Base-by-base conservation (phyloP, 2,113 vertebrate species). In the Corythoichthys intestinalis region DNA sequence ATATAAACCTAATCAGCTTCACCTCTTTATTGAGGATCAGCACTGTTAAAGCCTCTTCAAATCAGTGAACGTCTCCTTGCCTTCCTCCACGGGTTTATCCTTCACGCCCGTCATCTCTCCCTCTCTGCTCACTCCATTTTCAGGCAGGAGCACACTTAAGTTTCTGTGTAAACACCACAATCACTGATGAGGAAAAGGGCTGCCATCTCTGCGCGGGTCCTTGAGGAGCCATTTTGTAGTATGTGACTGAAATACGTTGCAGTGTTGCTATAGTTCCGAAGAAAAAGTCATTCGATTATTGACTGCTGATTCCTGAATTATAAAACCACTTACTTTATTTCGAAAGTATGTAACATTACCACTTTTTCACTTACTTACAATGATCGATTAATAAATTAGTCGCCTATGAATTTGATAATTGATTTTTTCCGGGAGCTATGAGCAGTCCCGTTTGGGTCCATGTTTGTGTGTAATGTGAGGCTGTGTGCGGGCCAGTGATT, bases 81-180 rank as follows among this genome's bases (percentile, higher is more conserved):
- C 53, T 73, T 64, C 69, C 47, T 71, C 67, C 69, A 64, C 73
- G 83, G 73, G 20, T 69, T 79, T 69, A 37, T 54, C 62, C n/a
- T 49, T 37, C 54, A 65, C 72, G 44, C 53, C 41, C 38, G 39
- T 44, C 38, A n/a, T 62, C 0, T 44, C 67, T 37, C 41, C 72
- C 61, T 77, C 37, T 50, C 34, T 60, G 35, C 58, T 41, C 15
- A 44, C n/a, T 59, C 44, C 4, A 44, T 0, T 70, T 77, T 81
- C 67, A 72, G 72, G 80, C 70, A 75, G 64, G 72, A 82, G 74
- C 73, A 61, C 75, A 69, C 83, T 86, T 72, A 61, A 54, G 77
- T 71, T 79, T 88, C 78, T 84, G 76, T 86, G 76, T 89, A 90
- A 90, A 90, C 90, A 89, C 83, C 85, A 85, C 83, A 79, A 82